Evolutionary conservation across 2,797 vertebrate species (phyloP).

Genomic region (Siniperca obscura): DNA sequence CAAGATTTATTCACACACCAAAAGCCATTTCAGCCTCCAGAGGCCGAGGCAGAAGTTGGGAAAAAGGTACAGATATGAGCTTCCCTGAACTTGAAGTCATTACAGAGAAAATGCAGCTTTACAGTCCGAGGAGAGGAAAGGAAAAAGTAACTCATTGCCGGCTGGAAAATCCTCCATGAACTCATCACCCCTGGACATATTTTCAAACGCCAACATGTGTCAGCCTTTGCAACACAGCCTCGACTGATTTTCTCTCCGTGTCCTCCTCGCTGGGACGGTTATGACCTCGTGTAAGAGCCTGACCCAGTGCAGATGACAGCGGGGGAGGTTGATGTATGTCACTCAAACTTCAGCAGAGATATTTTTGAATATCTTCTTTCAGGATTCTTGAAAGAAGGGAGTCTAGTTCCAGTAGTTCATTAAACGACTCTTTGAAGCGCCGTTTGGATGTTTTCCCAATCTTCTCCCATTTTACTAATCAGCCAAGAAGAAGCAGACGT

Average conservation of each 20-base stretch:
- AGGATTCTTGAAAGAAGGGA: not conserved
- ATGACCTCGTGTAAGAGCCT: conserved; percentile 35
- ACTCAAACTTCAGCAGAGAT: not conserved
- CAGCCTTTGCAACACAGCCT: conserved; percentile 23
- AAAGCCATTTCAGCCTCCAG: not conserved
- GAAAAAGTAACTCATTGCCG: conserved; percentile 33
- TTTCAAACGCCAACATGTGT: conserved; percentile 41
- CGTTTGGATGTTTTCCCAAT: not conserved
- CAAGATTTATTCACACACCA: conserved; percentile 43
- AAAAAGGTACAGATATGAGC: conserved; percentile 12
- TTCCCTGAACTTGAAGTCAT: conserved; percentile 33
- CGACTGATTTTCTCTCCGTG: not conserved
- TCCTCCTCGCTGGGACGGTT: not conserved
- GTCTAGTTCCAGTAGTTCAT: not conserved
- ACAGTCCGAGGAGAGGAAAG: conserved; percentile 2
- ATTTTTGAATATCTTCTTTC: too few relatives aligned
- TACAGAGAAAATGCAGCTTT: conserved; percentile 22
- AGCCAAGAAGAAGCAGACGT: not conserved
- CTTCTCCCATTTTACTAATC: not conserved
- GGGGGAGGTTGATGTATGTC: not conserved
- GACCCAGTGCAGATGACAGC: conserved; percentile 26
- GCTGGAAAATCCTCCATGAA: conserved; percentile 47
- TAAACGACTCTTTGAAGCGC: not conserved
- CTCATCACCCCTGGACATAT: conserved; percentile 28
- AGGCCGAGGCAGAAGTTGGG: conserved; percentile 5